Conservation (phyloP, 2,113 vertebrate species). For the Chunga burmeisteri region DNA sequence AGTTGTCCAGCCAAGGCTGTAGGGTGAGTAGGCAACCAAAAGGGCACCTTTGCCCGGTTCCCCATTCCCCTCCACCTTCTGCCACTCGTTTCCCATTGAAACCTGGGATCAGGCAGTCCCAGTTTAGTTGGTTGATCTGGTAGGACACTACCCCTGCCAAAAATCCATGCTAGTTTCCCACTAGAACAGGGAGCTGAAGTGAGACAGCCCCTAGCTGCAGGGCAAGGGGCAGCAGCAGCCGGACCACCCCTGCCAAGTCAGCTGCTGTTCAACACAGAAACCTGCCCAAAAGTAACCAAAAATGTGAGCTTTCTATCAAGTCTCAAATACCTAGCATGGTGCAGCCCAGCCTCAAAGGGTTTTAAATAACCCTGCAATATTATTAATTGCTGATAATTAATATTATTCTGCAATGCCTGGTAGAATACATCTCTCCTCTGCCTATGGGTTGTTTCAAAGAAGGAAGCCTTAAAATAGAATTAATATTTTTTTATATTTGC, state of each 20-base stretch:
- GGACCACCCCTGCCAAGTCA: fast-evolving
- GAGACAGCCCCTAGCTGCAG: not conserved
- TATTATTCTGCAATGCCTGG: not conserved
- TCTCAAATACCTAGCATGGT: fast-evolving
- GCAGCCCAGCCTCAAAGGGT: not conserved
- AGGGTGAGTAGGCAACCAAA: not conserved
- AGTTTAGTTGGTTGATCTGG: not conserved
- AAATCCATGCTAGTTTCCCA: fast-evolving
- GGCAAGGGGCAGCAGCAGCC: not conserved
- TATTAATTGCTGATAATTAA: not conserved
- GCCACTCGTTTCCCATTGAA: fast-evolving
- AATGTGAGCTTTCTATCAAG: fast-evolving
- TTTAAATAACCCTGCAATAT: not conserved
- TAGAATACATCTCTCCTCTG: not conserved
- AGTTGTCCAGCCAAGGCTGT: not conserved
- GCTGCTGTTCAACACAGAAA: not conserved
- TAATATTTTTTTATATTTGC: not conserved
- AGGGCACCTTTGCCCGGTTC: not conserved
- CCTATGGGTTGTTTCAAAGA: not conserved
- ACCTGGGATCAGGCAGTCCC: fast-evolving
- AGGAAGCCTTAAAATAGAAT: not conserved
- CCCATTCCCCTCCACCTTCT: not conserved
- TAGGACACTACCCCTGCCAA: not conserved
- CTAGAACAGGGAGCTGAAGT: not conserved
- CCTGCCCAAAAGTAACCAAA: not conserved